A percentile compares a stretch with the other conserved stretches of the same genome.
phyloP scores from a whole-genome alignment of 1,140 invertebrate genomes.

The Drosophila nikananu region DNA sequence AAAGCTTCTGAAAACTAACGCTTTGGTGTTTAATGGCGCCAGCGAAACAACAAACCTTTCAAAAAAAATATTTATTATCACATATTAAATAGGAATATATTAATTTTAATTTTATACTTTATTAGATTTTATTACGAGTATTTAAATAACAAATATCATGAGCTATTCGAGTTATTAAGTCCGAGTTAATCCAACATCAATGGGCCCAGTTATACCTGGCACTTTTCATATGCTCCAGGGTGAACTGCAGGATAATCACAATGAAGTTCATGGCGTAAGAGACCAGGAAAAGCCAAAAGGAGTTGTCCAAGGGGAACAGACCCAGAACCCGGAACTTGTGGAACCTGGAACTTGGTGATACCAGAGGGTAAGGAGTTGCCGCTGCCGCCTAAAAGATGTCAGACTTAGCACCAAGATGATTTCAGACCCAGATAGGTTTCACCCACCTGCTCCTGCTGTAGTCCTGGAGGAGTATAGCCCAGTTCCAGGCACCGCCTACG shows the following conservation, averaged over 20 bases:
- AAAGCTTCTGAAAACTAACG: not conserved
- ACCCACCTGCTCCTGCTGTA: slow-evolving; percentile 40
- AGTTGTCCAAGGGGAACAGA: slow-evolving; percentile 63
- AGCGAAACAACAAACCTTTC: not conserved
- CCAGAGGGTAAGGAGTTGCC: slow-evolving; percentile 31
- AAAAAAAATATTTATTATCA: too few species aligned
- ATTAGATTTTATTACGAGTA: too few species aligned
- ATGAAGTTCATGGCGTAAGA: slow-evolving; percentile 74
- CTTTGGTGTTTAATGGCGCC: not conserved
- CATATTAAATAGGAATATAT: not conserved
- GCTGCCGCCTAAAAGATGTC: slow-evolving; percentile 36
- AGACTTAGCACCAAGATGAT: too few species aligned
- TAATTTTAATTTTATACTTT: not conserved
- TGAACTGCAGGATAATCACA: slow-evolving; percentile 75
- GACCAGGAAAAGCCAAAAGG: slow-evolving; percentile 70
- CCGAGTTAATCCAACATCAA: too few species aligned
- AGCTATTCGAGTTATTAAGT: not conserved
- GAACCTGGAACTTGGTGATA: slow-evolving; percentile 34
- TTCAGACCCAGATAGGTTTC: fast-evolving
- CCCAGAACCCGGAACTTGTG: slow-evolving; percentile 60
- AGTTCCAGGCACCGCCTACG: slow-evolving; percentile 33
- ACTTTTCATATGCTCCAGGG: slow-evolving; percentile 54
- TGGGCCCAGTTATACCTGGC: not conserved
- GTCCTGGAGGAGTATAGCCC: slow-evolving; percentile 36
- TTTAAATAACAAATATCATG: not conserved